phyloP scores from a whole-genome alignment of 2,113 vertebrate genomes.

The Manacus vitellinus region DNA sequence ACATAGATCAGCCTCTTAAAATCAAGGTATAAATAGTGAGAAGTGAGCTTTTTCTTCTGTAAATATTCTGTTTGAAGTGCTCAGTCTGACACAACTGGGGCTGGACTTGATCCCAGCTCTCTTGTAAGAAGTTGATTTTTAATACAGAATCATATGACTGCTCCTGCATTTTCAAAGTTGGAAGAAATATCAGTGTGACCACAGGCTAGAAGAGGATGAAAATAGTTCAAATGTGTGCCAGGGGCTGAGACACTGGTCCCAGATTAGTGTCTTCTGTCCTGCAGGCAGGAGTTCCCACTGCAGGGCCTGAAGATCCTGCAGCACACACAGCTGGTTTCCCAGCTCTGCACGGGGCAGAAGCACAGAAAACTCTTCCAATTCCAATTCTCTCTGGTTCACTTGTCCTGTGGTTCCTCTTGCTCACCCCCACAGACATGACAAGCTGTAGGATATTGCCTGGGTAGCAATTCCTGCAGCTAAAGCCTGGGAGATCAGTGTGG shows the following conservation, averaged over 20 bases:
- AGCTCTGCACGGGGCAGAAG: neutral
- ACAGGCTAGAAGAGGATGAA: neutral
- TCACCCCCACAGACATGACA: neutral
- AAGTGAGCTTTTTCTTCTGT: neutral
- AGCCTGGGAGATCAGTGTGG: neutral
- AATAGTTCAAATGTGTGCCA: neutral
- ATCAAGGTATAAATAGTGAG: slow-evolving; percentile 18
- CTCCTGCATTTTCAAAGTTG: neutral
- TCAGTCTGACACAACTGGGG: slow-evolving; percentile 34
- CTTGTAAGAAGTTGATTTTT: neutral
- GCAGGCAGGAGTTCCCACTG: neutral
- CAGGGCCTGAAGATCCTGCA: neutral
- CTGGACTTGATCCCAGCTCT: neutral
- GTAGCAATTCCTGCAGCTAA: neutral
- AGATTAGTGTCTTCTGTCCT: neutral
- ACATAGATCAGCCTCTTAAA: neutral
- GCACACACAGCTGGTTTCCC: neutral
- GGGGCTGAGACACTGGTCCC: neutral
- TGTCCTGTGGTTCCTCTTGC: neutral
- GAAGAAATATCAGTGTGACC: neutral
- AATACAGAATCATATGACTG: neutral
- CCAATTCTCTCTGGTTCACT: neutral
- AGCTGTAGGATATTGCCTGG: neutral
- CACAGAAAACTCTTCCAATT: neutral
- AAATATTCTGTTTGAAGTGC: slow-evolving; percentile 40